These are phyloP conservation scores for Oncopodura yosiiana DNA, from an alignment of 1,140 invertebrate genomes.

Conservation along the genomic window DNA sequence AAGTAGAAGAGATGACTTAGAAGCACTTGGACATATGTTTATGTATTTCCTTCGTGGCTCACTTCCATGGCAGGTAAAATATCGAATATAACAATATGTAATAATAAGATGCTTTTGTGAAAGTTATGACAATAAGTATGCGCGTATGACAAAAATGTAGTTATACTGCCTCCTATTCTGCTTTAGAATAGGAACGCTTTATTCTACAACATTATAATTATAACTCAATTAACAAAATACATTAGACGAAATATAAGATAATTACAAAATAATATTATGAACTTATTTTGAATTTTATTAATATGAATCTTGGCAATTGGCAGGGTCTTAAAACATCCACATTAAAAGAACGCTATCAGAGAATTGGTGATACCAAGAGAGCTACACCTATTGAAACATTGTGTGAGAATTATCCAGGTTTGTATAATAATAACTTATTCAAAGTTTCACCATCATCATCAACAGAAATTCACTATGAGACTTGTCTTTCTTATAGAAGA, in stretches of 20 bases:
- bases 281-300: too few species aligned
- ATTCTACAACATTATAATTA: too few species aligned
- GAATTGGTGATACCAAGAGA: conserved; percentile 98
- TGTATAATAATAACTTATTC: not conserved
- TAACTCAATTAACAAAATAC: not conserved
- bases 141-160: too few species aligned
- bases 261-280: too few species aligned
- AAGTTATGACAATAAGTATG: too few species aligned
- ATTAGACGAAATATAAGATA: too few species aligned
- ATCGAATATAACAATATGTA: too few species aligned
- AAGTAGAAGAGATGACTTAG: conserved; percentile 96
- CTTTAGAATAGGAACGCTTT: too few species aligned
- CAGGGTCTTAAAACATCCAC: conserved; percentile 99
- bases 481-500: conserved; percentile 53
- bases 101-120: not conserved
- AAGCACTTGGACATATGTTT: conserved; percentile 99
- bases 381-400: conserved; percentile 94
- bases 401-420: conserved; percentile 90
- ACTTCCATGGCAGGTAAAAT: conserved; percentile 99
- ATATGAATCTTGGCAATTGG: too few species aligned
- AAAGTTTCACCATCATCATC: not conserved
- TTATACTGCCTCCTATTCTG: too few species aligned
- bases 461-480: not conserved
- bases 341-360: conserved; percentile 98
- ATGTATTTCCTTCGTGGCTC: conserved; percentile 99